Base-by-base conservation (phyloP, 2,113 vertebrate species). In the Mormyrus lacerda region DNA sequence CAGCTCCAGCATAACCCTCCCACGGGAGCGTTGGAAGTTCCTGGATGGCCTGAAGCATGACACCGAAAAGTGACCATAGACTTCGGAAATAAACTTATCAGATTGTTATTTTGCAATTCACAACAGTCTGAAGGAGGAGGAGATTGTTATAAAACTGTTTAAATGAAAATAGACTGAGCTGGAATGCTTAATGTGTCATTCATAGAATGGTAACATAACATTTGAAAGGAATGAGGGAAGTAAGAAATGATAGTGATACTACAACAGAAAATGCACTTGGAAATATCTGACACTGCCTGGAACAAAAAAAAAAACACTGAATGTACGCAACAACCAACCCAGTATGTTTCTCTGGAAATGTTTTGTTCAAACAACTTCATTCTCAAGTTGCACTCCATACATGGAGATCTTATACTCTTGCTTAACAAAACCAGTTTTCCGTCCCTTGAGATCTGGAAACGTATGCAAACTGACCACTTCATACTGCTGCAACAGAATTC, bases 1-100 rank as follows among this genome's bases (percentile, higher is more conserved):
- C 45, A 94, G 92, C 51, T 89, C 89, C 86, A 90, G 1, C 44
- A 92, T 91, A 27, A 88, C 51, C 83, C 84, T 89, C 9, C 53
- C 65, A 3, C 35, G 61, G 88, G 91, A 94, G 42, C 95, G 92
- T 92, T 93, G 90, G 87, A 89, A 50, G 55, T 21, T 89, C 1
- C 88, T 89, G 39, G n/a, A 50, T 17, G 90, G 92, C 53, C 58
- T 1, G 35, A 83, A 91, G 0, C 45, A 10, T n/a, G 51, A 53
- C 88, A 88, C 4, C 35, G 87, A 92, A 21, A 51, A 88, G 31
- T 55, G 90, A 94, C 86, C 83, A 84, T 84, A 84, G 39, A 84
- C 19, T 45, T 84, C 9, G 6, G 82, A 19, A 84, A 84, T 84
- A 84, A 76, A 42, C 73, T 47, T 45, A n/a, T n/a, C 44, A 45